Percentiles rank a stretch among this genome's conserved stretches.
phyloP scores from a whole-genome alignment of 2,888 invertebrate genomes.

The Cremastinae sp. region DNA sequence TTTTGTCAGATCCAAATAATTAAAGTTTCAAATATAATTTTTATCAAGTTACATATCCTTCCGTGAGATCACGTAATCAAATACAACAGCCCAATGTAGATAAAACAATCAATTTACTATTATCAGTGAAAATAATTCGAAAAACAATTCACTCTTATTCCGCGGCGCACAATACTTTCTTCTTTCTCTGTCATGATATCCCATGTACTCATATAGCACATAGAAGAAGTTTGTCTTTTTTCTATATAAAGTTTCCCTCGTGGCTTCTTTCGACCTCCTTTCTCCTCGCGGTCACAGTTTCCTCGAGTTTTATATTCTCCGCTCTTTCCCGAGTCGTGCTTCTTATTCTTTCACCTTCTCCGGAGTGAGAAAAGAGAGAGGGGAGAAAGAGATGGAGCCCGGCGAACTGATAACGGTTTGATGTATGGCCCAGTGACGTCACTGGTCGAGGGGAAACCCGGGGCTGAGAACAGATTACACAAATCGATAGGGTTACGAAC shows the following conservation, averaged over 20 bases:
- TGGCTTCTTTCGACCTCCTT: slow-evolving; percentile 28
- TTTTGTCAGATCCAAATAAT: no score
- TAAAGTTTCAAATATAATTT: no score
- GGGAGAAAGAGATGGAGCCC: slow-evolving; percentile 64
- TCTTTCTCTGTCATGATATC: background rate
- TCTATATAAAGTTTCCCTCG: slow-evolving; percentile 46
- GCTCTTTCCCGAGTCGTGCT: slow-evolving; percentile 32
- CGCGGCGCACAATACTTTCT: background rate
- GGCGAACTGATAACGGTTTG: slow-evolving; percentile 78
- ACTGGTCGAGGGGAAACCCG: slow-evolving; percentile 73
- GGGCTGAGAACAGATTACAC: slow-evolving; percentile 77
- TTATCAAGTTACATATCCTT: no score
- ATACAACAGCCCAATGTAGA: no score
- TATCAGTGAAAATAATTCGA: no score
- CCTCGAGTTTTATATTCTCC: slow-evolving; percentile 28
- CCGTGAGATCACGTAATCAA: no score
- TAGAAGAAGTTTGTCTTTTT: slow-evolving; percentile 33
- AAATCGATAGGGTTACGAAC: slow-evolving; percentile 77
- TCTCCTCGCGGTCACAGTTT: slow-evolving; percentile 36
- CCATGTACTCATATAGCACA: background rate
- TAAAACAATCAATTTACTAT: no score
- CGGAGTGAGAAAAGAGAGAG: slow-evolving; percentile 41
- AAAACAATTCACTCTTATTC: no score
- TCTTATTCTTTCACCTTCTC: slow-evolving; percentile 40
- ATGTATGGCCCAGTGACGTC: slow-evolving; percentile 73